phyloP scores from a whole-genome alignment of 2,888 invertebrate genomes.

The Acronicta psi region DNA sequence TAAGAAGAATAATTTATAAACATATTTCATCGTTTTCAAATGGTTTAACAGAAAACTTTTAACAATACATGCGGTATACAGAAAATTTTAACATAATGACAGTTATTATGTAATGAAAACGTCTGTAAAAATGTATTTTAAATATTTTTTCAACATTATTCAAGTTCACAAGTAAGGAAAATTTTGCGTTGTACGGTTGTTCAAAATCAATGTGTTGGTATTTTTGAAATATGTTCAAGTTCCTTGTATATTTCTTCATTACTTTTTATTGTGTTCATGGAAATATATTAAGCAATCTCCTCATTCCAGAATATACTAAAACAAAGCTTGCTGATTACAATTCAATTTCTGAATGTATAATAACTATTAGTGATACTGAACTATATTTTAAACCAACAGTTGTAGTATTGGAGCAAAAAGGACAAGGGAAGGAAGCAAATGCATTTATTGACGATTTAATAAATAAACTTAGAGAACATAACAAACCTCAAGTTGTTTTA shows the following conservation, averaged over 20 bases:
- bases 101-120: no score
- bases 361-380: slow-evolving; percentile 42
- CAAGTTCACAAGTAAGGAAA: neutral
- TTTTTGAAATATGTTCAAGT: slow-evolving; percentile 27
- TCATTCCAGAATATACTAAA: slow-evolving; percentile 2
- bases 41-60: no score
- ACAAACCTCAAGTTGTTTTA: slow-evolving; percentile 43
- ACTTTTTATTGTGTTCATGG: neutral
- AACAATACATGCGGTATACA: no score
- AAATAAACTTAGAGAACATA: slow-evolving; percentile 34
- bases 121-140: no score
- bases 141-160: neutral
- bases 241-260: slow-evolving; percentile 13
- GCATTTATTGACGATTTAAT: slow-evolving; percentile 48
- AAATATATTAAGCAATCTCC: neutral
- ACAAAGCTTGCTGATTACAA: slow-evolving; percentile 10
- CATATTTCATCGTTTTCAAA: no score
- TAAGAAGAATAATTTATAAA: no score
- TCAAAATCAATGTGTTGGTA: neutral
- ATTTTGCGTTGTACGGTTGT: neutral
- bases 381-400: slow-evolving; percentile 52
- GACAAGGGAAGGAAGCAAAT: slow-evolving; percentile 24
- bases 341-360: slow-evolving; percentile 53
- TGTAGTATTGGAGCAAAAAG: slow-evolving; percentile 39
- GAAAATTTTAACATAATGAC: no score